Evolutionary conservation across 1,140 invertebrate species (phyloP).

Genomic region (Lepidotrigona ventralis): DNA sequence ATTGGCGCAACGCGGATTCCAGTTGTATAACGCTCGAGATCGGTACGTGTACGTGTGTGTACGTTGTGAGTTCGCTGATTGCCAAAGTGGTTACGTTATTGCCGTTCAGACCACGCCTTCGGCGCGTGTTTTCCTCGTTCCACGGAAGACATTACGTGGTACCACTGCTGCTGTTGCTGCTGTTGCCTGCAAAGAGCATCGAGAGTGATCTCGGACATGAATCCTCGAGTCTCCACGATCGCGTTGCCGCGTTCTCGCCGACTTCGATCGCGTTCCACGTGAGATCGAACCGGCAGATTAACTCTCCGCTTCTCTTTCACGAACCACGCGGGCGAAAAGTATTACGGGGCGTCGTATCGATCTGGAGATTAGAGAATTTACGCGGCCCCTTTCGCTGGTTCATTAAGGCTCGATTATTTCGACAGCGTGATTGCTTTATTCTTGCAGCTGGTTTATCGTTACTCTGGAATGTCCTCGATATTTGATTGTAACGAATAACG

Average conservation of each 20-base stretch:
- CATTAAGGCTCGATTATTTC: slow-evolving; percentile 8
- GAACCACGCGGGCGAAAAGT: background rate
- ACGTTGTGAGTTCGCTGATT: slow-evolving; percentile 52
- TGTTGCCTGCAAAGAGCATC: background rate
- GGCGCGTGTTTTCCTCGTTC: slow-evolving; percentile 72
- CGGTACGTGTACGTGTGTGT: slow-evolving; percentile 16
- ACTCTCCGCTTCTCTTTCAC: background rate
- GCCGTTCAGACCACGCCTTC: slow-evolving; percentile 70
- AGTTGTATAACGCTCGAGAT: slow-evolving; percentile 59
- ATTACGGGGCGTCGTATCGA: background rate
- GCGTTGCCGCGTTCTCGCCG: background rate
- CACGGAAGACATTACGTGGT: slow-evolving; percentile 68
- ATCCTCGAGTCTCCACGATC: background rate
- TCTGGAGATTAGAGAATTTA: slow-evolving; percentile 16
- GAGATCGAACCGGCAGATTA: slow-evolving; percentile 15
- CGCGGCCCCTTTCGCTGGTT: slow-evolving; percentile 1
- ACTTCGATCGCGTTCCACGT: background rate
- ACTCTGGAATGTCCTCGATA: background rate
- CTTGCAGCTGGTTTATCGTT: background rate
- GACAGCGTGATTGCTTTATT: slow-evolving; percentile 36
- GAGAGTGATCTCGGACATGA: slow-evolving; percentile 31
- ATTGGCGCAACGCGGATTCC: slow-evolving; percentile 22
- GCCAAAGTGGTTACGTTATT: slow-evolving; percentile 60
- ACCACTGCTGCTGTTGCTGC: background rate
- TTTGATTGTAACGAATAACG: background rate